phyloP scores from a whole-genome alignment of 1,140 invertebrate species.

The Neodiprion pinetum region DNA sequence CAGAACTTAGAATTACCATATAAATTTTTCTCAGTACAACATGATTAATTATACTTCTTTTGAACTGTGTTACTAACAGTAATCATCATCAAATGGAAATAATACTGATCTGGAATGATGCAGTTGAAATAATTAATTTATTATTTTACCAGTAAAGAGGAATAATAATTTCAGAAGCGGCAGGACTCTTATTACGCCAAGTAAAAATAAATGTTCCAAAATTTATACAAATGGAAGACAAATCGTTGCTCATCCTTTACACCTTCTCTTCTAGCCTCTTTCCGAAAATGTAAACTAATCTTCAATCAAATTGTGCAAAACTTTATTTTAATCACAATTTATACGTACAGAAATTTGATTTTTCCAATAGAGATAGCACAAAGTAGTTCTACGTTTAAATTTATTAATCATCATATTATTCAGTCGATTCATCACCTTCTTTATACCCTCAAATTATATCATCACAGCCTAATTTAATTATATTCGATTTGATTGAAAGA shows the following conservation, averaged over 20 bases:
- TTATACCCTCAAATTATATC: neutral
- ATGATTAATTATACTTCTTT: constrained; percentile 2
- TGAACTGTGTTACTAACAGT: neutral
- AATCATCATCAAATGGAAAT: neutral
- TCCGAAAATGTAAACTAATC: no score
- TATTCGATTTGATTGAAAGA: constrained; percentile 19
- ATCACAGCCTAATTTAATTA: neutral
- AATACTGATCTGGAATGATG: neutral
- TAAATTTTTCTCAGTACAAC: constrained; percentile 17
- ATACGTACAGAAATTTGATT: no score
- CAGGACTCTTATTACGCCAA: no score
- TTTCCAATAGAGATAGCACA: no score
- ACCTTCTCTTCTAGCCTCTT: no score
- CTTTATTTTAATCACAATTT: no score
- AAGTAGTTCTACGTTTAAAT: neutral
- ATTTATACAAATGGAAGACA: no score
- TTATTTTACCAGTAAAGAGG: no score
- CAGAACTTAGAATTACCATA: constrained; percentile 12
- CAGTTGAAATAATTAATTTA: neutral
- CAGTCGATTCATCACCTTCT: neutral
- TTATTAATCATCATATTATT: neutral
- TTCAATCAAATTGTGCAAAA: no score
- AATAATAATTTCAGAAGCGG: no score
- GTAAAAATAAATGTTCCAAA: no score
- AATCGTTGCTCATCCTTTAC: no score